Evolutionary conservation across 1,140 invertebrate genomes (phyloP), one percentile per base, ranked within the genome.

Genomic region (Neodiprion fabricii): DNA sequence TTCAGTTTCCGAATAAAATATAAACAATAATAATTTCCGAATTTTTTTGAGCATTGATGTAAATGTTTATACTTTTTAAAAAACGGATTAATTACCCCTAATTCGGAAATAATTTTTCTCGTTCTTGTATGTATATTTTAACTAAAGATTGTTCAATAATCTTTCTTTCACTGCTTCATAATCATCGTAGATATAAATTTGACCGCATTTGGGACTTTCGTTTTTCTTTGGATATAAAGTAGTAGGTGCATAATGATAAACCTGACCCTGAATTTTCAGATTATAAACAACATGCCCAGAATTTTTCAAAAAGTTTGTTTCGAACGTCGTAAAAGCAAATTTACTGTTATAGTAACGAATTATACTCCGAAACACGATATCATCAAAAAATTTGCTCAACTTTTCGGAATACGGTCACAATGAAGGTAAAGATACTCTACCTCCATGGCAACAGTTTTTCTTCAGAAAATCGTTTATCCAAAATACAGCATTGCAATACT

Each of bases 361-460:
- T 21, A 21, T 21, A 21, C 17, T 21, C 17, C 17, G 17, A 21
- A 21, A 21, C 17, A 21, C 17, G 17, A 21, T 21, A 21, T 21
- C 17, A 21, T 21, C 17, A 21, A 21, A 21, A 21, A 21, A 21
- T 21, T 21, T 21, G 17, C 17, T 21, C 17, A 21, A 21, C 17
- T 21, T 21, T 21, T 21, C 17, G 17, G 53, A 11, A 61, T n/a
- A 11, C n/a, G n/a, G n/a, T 11, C 1, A 61, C 10, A 61, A 61
- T 61, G n/a, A 61, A 61, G n/a, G 53, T 61, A 61, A n/a, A n/a
- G 10, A 61, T 61, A 11, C n/a, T 61, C 10, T 61, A 61, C n/a
- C 50, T 77, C 69, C 74, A 73, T 79, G 79, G 80, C 80, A 79
- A 75, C 79, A 68, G 17, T 73, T 75, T 67, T 70, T 76, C 72